These are phyloP conservation scores for Nymphalis c-album DNA, from an alignment of 2,888 invertebrate species.

Conservation along the genomic window DNA sequence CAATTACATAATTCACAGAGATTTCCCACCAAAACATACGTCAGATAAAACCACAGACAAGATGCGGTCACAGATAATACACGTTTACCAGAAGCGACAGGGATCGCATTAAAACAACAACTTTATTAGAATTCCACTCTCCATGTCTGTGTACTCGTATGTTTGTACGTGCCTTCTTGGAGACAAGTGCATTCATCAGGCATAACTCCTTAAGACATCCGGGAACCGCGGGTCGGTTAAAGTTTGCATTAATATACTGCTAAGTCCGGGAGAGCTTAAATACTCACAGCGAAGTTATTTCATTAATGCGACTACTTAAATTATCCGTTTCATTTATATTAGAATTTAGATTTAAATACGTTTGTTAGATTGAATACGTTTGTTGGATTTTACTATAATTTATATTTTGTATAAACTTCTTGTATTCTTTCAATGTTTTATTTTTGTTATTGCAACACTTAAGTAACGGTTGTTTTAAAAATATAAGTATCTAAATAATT, in stretches of 20 bases:
- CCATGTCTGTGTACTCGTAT: conserved; percentile 20
- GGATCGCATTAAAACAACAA: conserved; percentile 46
- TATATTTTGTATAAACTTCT: no score
- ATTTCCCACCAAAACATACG: conserved; percentile 15
- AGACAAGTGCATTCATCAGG: conserved; percentile 42
- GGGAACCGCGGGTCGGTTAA: conserved; percentile 46
- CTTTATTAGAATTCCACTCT: conserved; percentile 51
- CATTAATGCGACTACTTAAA: conserved; percentile 10
- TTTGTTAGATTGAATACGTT: no score
- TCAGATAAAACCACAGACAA: conserved; percentile 18
- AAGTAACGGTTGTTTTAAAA: no score
- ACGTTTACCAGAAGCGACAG: conserved; percentile 33
- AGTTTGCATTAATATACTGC: conserved; percentile 18
- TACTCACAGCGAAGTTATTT: conserved; percentile 16
- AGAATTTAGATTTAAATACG: no score
- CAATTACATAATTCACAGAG: background rate
- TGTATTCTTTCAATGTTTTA: no score
- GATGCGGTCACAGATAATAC: conserved; percentile 27
- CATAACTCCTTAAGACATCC: conserved; percentile 51
- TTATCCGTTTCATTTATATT: background rate
- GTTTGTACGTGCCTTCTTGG: conserved; percentile 46
- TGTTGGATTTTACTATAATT: no score
- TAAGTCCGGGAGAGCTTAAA: conserved; percentile 25
- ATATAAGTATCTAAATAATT: no score
- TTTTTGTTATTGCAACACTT: no score